phyloP scores from a whole-genome alignment of 1,140 invertebrate genomes.

The Nomia melanderi region DNA sequence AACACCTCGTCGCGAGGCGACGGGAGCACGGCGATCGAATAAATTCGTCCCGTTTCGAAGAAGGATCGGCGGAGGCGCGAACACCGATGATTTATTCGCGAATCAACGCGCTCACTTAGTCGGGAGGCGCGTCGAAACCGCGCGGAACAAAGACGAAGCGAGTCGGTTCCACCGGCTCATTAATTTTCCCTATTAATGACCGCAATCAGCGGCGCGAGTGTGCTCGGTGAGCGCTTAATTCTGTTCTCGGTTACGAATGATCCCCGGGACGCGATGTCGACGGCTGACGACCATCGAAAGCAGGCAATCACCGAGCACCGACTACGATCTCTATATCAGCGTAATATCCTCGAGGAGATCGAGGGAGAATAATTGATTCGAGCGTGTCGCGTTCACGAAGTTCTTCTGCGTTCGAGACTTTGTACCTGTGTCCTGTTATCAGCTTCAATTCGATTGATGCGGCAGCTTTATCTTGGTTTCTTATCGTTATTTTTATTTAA shows the following conservation, averaged over 20 bases:
- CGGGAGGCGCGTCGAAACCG: constrained; percentile 49
- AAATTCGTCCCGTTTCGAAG: constrained; percentile 15
- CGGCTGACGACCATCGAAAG: constrained; percentile 56
- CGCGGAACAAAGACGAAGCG: constrained; percentile 59
- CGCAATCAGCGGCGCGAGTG: constrained; percentile 59
- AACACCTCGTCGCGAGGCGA: not conserved
- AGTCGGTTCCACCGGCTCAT: constrained; percentile 53
- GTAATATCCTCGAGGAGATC: constrained; percentile 38
- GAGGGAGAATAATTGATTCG: constrained; percentile 10
- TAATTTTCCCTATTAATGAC: constrained; percentile 69
- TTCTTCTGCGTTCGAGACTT: not conserved
- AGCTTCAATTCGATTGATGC: no score
- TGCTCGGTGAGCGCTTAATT: constrained; percentile 61
- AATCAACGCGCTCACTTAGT: constrained; percentile 47
- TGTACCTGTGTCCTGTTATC: no score
- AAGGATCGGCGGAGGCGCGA: constrained; percentile 26
- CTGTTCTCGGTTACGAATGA: constrained; percentile 65
- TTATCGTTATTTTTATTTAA: no score
- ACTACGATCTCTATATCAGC: constrained; percentile 59
- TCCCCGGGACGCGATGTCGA: constrained; percentile 51
- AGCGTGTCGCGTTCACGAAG: not conserved
- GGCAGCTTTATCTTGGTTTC: no score
- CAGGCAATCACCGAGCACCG: constrained; percentile 52
- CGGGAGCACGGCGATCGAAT: not conserved
- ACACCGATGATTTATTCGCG: constrained; percentile 62